phyloP scores from a whole-genome alignment of 2,888 invertebrate genomes.

The Nomada goodeniana region DNA sequence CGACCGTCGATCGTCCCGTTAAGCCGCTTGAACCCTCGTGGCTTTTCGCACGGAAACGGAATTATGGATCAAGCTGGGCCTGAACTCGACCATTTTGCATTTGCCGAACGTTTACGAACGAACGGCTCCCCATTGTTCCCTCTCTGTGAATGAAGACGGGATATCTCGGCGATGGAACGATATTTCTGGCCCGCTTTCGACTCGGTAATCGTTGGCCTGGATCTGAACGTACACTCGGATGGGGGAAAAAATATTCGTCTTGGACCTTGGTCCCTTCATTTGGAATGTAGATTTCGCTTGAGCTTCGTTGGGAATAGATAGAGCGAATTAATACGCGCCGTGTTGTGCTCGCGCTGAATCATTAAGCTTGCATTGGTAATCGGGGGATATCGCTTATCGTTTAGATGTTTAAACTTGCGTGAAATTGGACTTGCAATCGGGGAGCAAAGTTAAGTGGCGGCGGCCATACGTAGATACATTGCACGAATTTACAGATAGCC shows the following conservation, averaged over 20 bases:
- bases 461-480: too few species aligned
- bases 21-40: conserved; percentile 4
- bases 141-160: conserved; percentile 43
- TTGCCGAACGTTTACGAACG: conserved; percentile 12
- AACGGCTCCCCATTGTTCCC: conserved; percentile 54
- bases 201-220: conserved; percentile 19
- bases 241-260: too few species aligned
- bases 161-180: conserved; percentile 41
- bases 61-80: conserved; percentile 17
- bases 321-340: too few species aligned
- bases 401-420: background rate
- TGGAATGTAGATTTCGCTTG: too few species aligned
- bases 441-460: too few species aligned
- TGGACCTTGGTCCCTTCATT: background rate
- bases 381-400: background rate
- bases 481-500: too few species aligned
- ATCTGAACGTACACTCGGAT: background rate
- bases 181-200: background rate
- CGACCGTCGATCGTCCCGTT: conserved; percentile 15
- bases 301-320: too few species aligned
- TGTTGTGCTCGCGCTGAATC: background rate
- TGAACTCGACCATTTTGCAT: background rate
- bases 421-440: too few species aligned
- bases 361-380: background rate
- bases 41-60: conserved; percentile 6